phyloP scores from a whole-genome alignment of 2,797 vertebrate species.

The Sebastolobus altivelis region DNA sequence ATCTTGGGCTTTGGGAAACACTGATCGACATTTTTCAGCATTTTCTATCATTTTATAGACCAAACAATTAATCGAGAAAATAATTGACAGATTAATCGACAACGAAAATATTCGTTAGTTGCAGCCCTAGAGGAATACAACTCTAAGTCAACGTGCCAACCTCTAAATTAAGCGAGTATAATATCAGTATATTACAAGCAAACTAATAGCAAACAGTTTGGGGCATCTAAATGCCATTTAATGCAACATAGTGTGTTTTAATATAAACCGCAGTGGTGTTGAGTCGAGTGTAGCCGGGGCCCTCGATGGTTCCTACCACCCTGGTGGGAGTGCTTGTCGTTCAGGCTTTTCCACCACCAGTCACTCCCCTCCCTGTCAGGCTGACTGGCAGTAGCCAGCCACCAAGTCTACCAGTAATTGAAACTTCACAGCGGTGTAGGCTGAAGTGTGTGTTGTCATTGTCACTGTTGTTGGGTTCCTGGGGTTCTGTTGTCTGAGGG shows the following conservation, averaged over 20 bases:
- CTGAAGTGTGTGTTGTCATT: constrained; percentile 63
- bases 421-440: constrained; percentile 72
- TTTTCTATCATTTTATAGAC: too few species aligned
- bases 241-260: neutral
- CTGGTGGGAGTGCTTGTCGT: constrained; percentile 51
- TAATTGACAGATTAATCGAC: too few species aligned
- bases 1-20: too few species aligned
- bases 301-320: constrained; percentile 16
- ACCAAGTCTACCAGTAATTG: constrained; percentile 76
- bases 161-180: neutral
- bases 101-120: too few species aligned
- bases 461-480: constrained; percentile 63
- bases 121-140: too few species aligned
- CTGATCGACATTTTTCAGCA: too few species aligned
- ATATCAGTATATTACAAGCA: neutral
- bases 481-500: constrained; percentile 68
- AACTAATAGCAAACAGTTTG: neutral
- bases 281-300: neutral
- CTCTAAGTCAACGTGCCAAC: neutral
- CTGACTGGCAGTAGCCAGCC: constrained; percentile 70
- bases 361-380: constrained; percentile 57
- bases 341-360: constrained; percentile 42
- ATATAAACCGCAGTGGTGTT: neutral
- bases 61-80: too few species aligned
- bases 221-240: neutral